Percentiles rank a stretch among this genome's conserved stretches.
Conservation (phyloP, 2,113 vertebrate species). For the Harpagus bidentatus region DNA sequence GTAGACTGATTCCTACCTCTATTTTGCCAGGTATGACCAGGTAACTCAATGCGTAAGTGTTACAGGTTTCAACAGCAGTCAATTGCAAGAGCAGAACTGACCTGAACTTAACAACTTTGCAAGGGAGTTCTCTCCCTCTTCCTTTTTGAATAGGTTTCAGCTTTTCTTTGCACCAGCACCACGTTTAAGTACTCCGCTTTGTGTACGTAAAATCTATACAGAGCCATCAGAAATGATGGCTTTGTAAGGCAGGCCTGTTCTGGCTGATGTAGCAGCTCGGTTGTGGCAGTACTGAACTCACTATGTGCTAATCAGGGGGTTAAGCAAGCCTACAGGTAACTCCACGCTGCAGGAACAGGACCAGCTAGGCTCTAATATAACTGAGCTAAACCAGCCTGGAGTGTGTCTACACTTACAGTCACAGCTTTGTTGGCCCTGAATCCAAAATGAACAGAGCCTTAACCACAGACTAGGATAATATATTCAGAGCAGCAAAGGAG, state of each 20-base stretch:
- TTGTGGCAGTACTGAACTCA: neutral
- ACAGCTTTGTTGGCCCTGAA: neutral
- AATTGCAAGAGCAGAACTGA: neutral
- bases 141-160: neutral
- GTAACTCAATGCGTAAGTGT: neutral
- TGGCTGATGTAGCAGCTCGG: neutral
- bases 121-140: neutral
- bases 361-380: neutral
- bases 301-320: neutral
- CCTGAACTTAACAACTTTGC: neutral
- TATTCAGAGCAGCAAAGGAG: neutral
- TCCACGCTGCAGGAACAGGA: neutral
- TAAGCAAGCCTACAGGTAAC: neutral
- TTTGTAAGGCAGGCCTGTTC: neutral
- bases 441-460: neutral
- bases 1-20: neutral
- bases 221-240: neutral
- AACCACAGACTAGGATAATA: neutral
- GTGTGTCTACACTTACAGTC: neutral
- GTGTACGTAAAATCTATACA: neutral
- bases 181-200: accelerated
- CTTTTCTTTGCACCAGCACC: neutral
- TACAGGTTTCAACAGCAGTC: neutral
- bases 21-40: neutral
- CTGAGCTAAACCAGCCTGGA: neutral